phyloP scores from a whole-genome alignment of 2,797 vertebrate species.

The Phoxinus dragarum region DNA sequence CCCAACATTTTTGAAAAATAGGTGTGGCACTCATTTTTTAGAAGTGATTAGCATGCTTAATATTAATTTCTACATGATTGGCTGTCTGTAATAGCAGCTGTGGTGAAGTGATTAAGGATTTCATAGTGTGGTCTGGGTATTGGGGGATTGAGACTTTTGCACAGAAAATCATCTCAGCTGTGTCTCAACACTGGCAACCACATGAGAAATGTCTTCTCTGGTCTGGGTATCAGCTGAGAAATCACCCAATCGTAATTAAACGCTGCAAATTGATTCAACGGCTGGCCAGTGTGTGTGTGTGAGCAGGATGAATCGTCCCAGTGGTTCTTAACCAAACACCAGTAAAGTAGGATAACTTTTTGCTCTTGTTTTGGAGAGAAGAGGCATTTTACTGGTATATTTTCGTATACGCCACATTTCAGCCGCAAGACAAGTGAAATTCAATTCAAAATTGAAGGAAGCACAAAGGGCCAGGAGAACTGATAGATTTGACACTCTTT shows the following conservation, averaged over 20 bases:
- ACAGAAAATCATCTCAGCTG: slow-evolving; percentile 54
- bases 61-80: slow-evolving; percentile 22
- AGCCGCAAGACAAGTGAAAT: slow-evolving; percentile 25
- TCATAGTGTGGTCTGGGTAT: slow-evolving; percentile 38
- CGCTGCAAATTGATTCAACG: slow-evolving; percentile 55
- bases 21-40: neutral
- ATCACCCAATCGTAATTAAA: slow-evolving; percentile 61
- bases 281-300: slow-evolving; percentile 1
- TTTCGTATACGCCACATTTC: slow-evolving; percentile 15
- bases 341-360: slow-evolving; percentile 45
- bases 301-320: slow-evolving; percentile 50
- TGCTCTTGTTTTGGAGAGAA: slow-evolving; percentile 28
- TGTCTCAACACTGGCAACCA: slow-evolving; percentile 13
- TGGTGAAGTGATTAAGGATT: slow-evolving; percentile 56
- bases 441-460: slow-evolving; percentile 29
- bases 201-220: slow-evolving; percentile 22
- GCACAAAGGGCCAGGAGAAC: neutral
- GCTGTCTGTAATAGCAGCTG: slow-evolving; percentile 30
- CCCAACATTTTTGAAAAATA: neutral
- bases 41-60: neutral
- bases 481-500: slow-evolving; percentile 24
- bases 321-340: slow-evolving; percentile 54
- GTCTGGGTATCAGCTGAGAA: slow-evolving; percentile 54
- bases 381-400: neutral
- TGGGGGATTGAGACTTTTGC: slow-evolving; percentile 46